These are phyloP conservation scores for Maconellicoccus hirsutus DNA, from an alignment of 1,140 invertebrate species.

Conservation along the genomic window DNA sequence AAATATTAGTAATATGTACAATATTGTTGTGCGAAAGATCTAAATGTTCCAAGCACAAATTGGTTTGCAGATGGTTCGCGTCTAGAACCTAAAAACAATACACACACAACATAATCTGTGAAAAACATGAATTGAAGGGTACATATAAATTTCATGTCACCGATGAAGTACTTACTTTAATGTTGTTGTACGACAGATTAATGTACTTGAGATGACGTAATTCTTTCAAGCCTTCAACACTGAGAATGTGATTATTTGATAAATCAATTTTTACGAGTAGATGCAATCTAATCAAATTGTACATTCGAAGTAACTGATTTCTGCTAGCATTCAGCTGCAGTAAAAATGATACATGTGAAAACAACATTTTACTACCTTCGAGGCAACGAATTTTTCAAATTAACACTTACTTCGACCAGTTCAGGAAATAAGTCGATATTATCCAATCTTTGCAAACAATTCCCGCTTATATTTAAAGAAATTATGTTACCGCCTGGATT, in stretches of 20 bases:
- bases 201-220: constrained; percentile 64
- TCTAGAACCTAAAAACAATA: not conserved
- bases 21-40: constrained; percentile 85
- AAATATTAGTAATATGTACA: constrained; percentile 67
- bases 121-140: no score
- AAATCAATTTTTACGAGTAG: constrained; percentile 69
- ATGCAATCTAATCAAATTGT: constrained; percentile 64
- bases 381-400: not conserved
- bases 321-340: constrained; percentile 66
- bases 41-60: constrained; percentile 63
- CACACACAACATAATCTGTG: no score
- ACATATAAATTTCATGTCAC: not conserved
- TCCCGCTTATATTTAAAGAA: constrained; percentile 70
- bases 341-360: no score
- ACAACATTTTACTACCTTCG: no score
- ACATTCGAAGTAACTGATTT: constrained; percentile 76
- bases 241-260: constrained; percentile 73
- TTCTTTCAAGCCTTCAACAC: constrained; percentile 79
- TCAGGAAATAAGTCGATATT: constrained; percentile 68
- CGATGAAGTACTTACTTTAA: constrained; percentile 42
- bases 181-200: constrained; percentile 57
- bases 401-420: constrained; percentile 58
- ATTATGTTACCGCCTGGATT: constrained; percentile 39
- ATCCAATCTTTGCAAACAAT: constrained; percentile 73
- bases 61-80: constrained; percentile 55